phyloP scores from a whole-genome alignment of 2,113 vertebrate genomes.

The Neodon shergylaensis region DNA sequence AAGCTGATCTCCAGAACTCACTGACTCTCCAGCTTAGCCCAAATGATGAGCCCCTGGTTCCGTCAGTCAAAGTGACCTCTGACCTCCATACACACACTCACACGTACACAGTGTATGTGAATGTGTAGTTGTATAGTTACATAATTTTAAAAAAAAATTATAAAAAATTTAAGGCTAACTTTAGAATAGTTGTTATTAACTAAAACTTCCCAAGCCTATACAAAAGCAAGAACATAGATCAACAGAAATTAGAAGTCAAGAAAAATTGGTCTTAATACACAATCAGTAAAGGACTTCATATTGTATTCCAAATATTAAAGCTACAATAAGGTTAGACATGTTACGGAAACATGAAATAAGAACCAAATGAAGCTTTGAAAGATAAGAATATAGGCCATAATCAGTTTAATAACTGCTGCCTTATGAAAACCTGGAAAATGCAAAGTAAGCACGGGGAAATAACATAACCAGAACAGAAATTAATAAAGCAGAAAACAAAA shows the following conservation, averaged over 20 bases:
- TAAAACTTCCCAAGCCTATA: neutral
- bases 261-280: neutral
- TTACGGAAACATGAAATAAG: neutral
- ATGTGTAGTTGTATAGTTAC: neutral
- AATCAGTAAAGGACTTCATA: neutral
- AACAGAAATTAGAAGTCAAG: neutral
- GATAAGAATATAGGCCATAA: neutral
- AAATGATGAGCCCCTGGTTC: neutral
- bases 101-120: neutral
- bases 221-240: neutral
- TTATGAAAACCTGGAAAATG: neutral
- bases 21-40: neutral
- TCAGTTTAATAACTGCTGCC: neutral
- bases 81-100: neutral
- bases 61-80: neutral
- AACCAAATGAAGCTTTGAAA: constrained; percentile 25
- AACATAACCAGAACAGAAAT: neutral
- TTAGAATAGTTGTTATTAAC: neutral
- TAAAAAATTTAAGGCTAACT: neutral
- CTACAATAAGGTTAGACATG: neutral
- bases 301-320: neutral
- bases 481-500: neutral
- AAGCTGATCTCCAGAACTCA: neutral
- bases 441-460: neutral
- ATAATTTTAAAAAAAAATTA: neutral